A percentile compares a stretch with the other conserved stretches of the same genome.
Evolutionary conservation across 2,113 vertebrate genomes (phyloP).

Genomic region (Geococcyx californianus): DNA sequence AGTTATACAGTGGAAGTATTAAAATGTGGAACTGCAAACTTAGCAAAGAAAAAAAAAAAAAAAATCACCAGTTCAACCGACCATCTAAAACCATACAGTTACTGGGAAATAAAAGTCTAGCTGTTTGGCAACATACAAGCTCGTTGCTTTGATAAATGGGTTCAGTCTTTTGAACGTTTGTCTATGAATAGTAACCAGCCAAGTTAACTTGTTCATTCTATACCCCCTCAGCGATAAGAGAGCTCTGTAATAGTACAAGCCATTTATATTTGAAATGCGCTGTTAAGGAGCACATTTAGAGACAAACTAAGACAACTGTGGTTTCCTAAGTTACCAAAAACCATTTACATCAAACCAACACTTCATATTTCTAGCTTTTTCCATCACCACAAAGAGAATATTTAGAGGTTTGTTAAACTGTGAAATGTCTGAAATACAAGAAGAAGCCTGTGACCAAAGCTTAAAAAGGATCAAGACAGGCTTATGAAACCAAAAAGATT

Average conservation of each 20-base stretch:
- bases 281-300: neutral
- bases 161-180: neutral
- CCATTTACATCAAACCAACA: neutral
- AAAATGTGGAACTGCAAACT: neutral
- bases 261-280: neutral
- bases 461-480: slow-evolving; percentile 9
- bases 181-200: neutral
- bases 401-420: neutral
- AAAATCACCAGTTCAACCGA: neutral
- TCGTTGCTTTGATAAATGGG: neutral
- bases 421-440: neutral
- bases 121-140: neutral
- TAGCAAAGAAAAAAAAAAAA: neutral
- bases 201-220: neutral
- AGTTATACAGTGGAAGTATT: neutral
- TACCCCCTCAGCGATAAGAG: neutral
- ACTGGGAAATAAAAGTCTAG: neutral
- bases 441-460: neutral
- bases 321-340: neutral
- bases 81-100: neutral
- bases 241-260: neutral
- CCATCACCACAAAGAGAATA: neutral
- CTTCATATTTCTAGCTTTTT: neutral
- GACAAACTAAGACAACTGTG: accelerated
- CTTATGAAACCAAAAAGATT: slow-evolving; percentile 46